These are phyloP conservation scores for Burhinus bistriatus DNA, from an alignment of 2,113 vertebrate species.

Conservation along the genomic window DNA sequence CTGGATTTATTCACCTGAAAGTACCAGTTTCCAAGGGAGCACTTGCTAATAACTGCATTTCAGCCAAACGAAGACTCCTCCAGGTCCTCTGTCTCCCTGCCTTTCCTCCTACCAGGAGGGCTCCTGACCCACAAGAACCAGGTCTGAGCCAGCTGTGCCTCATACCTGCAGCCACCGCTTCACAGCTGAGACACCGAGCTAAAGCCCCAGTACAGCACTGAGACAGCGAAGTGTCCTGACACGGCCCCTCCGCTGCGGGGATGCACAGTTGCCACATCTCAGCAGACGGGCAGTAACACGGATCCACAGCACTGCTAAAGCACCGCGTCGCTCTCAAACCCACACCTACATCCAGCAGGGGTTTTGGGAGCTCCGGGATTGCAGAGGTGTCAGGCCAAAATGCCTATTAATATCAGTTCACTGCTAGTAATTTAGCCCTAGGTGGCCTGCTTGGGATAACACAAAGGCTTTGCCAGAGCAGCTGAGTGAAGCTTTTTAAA, in stretches of 20 bases:
- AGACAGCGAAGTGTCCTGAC: fast-evolving
- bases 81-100: neutral
- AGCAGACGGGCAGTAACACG: neutral
- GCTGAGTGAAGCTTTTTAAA: neutral
- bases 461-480: neutral
- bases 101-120: neutral
- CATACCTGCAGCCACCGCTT: neutral
- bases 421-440: neutral
- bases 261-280: neutral
- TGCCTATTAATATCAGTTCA: neutral
- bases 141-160: neutral
- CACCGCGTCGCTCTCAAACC: neutral
- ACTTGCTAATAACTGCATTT: neutral
- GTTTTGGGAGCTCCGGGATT: neutral
- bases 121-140: neutral
- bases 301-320: neutral
- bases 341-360: neutral
- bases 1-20: neutral
- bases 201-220: fast-evolving
- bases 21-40: neutral
- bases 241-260: fast-evolving
- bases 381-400: neutral
- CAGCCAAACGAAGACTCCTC: neutral
- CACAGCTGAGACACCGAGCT: neutral
- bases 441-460: neutral